A percentile compares a stretch with the other conserved stretches of the same genome.
Conservation (phyloP, 2,797 vertebrate genomes). For the Sebastes minor region DNA sequence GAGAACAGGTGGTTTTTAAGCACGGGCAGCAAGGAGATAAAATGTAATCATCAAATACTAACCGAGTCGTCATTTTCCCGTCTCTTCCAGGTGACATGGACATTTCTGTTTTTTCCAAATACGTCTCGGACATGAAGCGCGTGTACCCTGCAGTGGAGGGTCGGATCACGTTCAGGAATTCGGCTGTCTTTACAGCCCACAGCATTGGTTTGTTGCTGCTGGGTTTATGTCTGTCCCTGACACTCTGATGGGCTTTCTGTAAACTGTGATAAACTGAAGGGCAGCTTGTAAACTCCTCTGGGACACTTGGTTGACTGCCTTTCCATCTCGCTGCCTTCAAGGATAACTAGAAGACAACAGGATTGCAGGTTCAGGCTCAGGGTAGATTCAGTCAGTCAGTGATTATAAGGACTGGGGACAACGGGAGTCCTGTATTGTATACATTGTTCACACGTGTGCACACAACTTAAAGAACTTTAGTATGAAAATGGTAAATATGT, state of each 20-base stretch:
- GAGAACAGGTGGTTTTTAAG: not conserved
- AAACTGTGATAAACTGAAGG: slow-evolving; percentile 13
- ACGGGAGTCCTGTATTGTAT: not conserved
- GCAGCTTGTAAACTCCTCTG: not conserved
- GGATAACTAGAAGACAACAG: slow-evolving; percentile 1
- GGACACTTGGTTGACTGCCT: slow-evolving; percentile 5
- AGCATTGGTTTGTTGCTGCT: slow-evolving; percentile 49
- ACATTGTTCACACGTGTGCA: not conserved
- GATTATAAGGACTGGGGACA: not conserved
- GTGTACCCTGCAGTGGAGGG: slow-evolving; percentile 89
- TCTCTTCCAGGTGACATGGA: slow-evolving; percentile 85
- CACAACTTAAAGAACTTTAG: not conserved
- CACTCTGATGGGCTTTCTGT: slow-evolving; percentile 24
- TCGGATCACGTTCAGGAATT: slow-evolving; percentile 84
- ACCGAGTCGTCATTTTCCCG: not conserved
- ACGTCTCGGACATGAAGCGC: slow-evolving; percentile 84
- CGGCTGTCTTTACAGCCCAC: slow-evolving; percentile 1
- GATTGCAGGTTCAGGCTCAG: not conserved
- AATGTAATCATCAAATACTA: not conserved
- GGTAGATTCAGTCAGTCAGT: not conserved
- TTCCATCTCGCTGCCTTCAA: not conserved
- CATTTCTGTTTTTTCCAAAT: slow-evolving; percentile 81
- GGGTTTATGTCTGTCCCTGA: slow-evolving; percentile 38
- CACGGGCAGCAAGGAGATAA: not conserved
- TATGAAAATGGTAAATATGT: not conserved